A percentile compares a stretch with the other conserved stretches of the same genome.
Conservation (phyloP, 2,113 vertebrate genomes). For the Apteryx owenii region DNA sequence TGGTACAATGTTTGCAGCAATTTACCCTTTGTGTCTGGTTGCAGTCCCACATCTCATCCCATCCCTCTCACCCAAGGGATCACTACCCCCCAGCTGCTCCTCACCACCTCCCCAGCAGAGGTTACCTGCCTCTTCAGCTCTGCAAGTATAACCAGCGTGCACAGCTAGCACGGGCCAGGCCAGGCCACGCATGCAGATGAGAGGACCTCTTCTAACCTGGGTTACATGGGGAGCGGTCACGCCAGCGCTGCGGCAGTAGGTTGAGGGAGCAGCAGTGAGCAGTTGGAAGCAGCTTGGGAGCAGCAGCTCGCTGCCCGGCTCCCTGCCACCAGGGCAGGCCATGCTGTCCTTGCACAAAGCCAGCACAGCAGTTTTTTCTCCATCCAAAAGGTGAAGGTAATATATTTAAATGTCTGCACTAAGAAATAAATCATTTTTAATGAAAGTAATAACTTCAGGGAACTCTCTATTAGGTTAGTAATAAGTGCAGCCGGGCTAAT, state of each 20-base stretch:
- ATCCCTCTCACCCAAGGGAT: no score
- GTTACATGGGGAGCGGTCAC: neutral
- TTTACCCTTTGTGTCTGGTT: no score
- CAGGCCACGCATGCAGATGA: no score
- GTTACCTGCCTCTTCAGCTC: no score
- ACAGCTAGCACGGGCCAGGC: no score
- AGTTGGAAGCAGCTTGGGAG: neutral
- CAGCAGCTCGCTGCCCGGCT: neutral
- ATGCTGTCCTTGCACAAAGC: neutral
- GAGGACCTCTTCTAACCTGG: neutral
- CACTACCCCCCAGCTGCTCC: no score
- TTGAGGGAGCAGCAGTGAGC: neutral
- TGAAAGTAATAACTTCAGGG: neutral
- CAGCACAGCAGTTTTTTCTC: neutral
- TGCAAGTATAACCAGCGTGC: no score
- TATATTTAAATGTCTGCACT: fast-evolving
- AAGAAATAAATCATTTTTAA: constrained; percentile 18
- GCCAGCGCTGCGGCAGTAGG: neutral
- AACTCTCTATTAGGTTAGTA: neutral
- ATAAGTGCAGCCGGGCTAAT: neutral
- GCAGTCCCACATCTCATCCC: no score
- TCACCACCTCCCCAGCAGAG: no score
- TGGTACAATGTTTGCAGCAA: no score
- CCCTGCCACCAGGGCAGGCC: neutral
- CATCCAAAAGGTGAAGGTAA: neutral